Conservation (phyloP, 30 jellyfish, hydroid and myxozoan species). For the Phacellophora camtschatica region DNA sequence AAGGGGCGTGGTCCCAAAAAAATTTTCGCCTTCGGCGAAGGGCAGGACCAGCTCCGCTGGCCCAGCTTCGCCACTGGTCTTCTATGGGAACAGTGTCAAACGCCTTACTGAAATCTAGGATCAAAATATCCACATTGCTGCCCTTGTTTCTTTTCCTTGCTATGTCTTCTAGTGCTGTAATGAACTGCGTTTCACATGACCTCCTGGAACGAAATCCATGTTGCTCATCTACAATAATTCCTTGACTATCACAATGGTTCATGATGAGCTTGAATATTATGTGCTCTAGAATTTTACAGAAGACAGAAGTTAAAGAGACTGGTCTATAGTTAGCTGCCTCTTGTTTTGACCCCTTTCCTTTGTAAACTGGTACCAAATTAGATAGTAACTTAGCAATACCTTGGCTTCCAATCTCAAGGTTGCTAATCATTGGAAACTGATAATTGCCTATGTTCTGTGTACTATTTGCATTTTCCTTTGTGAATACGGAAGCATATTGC, state of each 20-base stretch:
- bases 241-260: constrained; percentile 14
- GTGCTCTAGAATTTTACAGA: constrained; percentile 14
- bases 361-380: constrained; percentile 23
- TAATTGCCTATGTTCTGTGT: constrained; percentile 2
- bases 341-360: constrained; percentile 50
- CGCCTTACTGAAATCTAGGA: no score
- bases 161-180: constrained; percentile 65
- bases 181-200: constrained; percentile 58
- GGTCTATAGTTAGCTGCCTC: constrained; percentile 34
- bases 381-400: constrained; percentile 46
- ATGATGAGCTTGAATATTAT: neutral
- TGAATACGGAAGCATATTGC: constrained; percentile 43
- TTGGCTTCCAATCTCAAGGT: constrained; percentile 45
- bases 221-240: constrained; percentile 52
- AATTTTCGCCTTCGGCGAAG: no score
- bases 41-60: no score
- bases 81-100: no score
- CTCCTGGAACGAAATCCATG: constrained; percentile 52
- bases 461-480: constrained; percentile 23
- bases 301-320: neutral
- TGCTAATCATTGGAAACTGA: constrained; percentile 43
- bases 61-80: no score
- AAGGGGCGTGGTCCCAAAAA: neutral
- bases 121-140: no score
- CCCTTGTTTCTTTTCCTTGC: no score